Evolutionary conservation across 2,113 vertebrate genomes (phyloP).

Genomic region (Bubo blakistoni): DNA sequence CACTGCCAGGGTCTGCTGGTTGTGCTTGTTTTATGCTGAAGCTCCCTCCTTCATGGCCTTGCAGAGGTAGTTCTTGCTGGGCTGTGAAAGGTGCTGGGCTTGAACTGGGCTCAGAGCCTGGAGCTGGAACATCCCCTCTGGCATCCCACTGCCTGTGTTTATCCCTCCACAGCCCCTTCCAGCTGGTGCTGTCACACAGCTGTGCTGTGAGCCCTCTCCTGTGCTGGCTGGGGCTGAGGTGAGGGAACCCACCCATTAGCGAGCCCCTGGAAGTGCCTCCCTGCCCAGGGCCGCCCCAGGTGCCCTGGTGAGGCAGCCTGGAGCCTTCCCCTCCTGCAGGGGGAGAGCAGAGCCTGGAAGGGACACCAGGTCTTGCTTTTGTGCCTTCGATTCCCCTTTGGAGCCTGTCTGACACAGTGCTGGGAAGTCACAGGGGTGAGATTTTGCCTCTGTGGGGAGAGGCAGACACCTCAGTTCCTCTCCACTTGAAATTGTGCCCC

Average conservation of each 20-base stretch:
- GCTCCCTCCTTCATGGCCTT: not conserved
- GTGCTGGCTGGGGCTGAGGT: not conserved
- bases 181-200: not conserved
- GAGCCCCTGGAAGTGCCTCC: not conserved
- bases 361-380: not conserved
- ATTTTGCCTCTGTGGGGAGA: not conserved
- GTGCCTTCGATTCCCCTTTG: not conserved
- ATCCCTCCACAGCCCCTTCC: not conserved
- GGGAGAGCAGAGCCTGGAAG: not conserved
- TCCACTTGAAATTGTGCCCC: rapidly evolving
- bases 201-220: rapidly evolving
- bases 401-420: not conserved
- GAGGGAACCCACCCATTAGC: not conserved
- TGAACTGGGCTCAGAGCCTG: not conserved
- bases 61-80: not conserved
- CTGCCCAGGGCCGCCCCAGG: not conserved
- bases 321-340: not conserved
- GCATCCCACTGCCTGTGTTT: not conserved
- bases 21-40: not conserved
- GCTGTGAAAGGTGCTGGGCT: not conserved
- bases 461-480: not conserved
- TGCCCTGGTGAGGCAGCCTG: not conserved
- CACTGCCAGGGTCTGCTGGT: not conserved
- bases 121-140: not conserved
- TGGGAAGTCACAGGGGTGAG: not conserved